Conservation (phyloP, 2,113 vertebrate species). For the Fulmarus glacialis region DNA sequence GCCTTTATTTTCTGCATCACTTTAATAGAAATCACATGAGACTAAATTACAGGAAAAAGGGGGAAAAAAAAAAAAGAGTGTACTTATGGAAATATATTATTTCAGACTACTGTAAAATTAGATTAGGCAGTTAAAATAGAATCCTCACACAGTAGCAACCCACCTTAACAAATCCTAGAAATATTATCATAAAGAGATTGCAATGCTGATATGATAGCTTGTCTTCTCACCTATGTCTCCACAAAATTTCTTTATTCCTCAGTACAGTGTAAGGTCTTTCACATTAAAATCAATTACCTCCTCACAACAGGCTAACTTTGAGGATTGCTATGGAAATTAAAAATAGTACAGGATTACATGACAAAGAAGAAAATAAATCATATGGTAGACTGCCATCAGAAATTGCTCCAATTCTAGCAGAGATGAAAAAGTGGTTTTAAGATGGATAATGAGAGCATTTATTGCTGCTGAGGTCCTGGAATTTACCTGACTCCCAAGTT, state of each 20-base stretch:
- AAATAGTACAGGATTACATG: background rate
- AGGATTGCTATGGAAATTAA: background rate
- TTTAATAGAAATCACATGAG: background rate
- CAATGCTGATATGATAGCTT: background rate
- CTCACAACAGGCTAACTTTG: background rate
- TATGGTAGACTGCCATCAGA: background rate
- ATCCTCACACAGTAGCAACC: background rate
- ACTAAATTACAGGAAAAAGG: background rate
- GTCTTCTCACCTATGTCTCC: background rate
- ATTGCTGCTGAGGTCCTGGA: background rate
- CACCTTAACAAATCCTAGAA: background rate
- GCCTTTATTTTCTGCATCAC: background rate
- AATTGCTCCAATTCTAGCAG: background rate
- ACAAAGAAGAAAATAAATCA: background rate
- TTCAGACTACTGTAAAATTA: background rate
- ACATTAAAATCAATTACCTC: background rate
- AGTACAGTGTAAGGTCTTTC: background rate
- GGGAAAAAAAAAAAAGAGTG: rapidly evolving
- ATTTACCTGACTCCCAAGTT: background rate
- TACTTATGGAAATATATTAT: background rate
- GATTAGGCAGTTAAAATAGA: background rate
- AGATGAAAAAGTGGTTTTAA: background rate
- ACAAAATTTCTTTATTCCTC: background rate
- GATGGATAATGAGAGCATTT: background rate
- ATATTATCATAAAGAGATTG: background rate